Evolutionary conservation across 53 echinoderm and acorn worm species (phyloP).

Genomic region (Stichopus horrens): DNA sequence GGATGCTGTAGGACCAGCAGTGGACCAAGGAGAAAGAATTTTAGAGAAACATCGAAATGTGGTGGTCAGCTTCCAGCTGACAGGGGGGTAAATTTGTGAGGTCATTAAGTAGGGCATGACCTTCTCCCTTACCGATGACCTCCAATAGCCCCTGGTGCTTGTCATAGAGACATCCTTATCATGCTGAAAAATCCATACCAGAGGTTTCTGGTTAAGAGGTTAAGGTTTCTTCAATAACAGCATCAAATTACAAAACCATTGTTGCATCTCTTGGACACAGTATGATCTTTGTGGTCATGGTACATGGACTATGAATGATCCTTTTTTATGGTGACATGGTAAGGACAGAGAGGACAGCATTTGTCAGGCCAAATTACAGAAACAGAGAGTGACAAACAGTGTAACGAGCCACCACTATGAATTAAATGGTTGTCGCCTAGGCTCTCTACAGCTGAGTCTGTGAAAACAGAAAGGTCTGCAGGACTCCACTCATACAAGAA

Average conservation of each 20-base stretch:
- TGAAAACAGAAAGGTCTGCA: too few relatives aligned
- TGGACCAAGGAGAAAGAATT: too few relatives aligned
- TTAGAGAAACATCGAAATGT: too few relatives aligned
- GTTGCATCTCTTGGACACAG: background rate
- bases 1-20: too few relatives aligned
- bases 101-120: background rate
- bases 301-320: background rate
- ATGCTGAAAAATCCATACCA: background rate
- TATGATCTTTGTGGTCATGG: background rate
- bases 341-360: too few relatives aligned
- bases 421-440: too few relatives aligned
- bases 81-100: background rate
- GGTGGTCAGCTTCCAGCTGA: too few relatives aligned
- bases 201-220: background rate
- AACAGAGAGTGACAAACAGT: too few relatives aligned
- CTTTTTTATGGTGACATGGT: background rate
- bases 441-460: too few relatives aligned
- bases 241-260: background rate
- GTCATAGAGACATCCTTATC: conserved; percentile 32
- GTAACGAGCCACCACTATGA: too few relatives aligned
- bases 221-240: background rate
- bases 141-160: conserved; percentile 18
- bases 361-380: too few relatives aligned
- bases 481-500: too few relatives aligned
- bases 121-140: conserved; percentile 10